phyloP scores from a whole-genome alignment of 2,888 invertebrate genomes.

The Leptinotarsa haldemani region DNA sequence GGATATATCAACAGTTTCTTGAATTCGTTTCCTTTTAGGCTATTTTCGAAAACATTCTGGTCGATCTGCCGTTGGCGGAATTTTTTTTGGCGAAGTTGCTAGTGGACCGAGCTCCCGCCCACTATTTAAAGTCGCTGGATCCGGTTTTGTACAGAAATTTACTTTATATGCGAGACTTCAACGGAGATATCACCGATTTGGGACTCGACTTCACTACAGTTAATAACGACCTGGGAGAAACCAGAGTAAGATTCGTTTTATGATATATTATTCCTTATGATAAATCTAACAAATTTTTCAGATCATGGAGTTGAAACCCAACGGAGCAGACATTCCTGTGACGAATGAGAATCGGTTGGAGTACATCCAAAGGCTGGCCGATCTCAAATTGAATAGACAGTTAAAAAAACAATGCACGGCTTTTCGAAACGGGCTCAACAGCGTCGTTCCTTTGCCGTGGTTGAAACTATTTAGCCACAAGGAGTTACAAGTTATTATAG shows the following conservation, averaged over 20 bases:
- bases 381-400: slow-evolving; percentile 94
- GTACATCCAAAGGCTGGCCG: slow-evolving; percentile 95
- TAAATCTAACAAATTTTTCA: slow-evolving; percentile 53
- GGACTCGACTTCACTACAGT: slow-evolving; percentile 94
- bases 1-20: background rate
- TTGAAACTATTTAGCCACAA: slow-evolving; percentile 93
- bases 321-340: slow-evolving; percentile 90
- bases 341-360: slow-evolving; percentile 93
- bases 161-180: slow-evolving; percentile 85
- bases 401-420: slow-evolving; percentile 87
- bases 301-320: slow-evolving; percentile 90
- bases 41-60: slow-evolving; percentile 92
- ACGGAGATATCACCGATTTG: slow-evolving; percentile 86
- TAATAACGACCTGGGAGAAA: slow-evolving; percentile 90
- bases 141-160: slow-evolving; percentile 92
- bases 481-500: slow-evolving; percentile 96
- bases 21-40: slow-evolving; percentile 71
- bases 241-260: slow-evolving; percentile 69
- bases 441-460: slow-evolving; percentile 93
- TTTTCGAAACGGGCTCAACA: slow-evolving; percentile 89
- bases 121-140: slow-evolving; percentile 93
- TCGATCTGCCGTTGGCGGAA: slow-evolving; percentile 94
- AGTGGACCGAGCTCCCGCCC: slow-evolving; percentile 81
- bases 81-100: slow-evolving; percentile 93
- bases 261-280: too few relatives aligned